Conservation (phyloP, 2,888 invertebrate species). For the Globia sparganii region DNA sequence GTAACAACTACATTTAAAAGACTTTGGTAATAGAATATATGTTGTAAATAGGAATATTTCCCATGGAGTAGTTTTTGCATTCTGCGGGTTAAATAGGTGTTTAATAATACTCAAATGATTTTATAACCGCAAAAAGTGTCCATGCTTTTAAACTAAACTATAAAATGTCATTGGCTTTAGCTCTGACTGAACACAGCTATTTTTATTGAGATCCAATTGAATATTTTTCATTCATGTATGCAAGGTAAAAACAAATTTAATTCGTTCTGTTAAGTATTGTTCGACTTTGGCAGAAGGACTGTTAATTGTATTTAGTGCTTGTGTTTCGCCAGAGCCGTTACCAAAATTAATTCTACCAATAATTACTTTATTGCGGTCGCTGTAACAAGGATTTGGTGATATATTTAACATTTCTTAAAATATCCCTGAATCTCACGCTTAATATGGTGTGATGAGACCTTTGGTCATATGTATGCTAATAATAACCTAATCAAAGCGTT, state of each 20-base stretch:
- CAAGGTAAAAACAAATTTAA: conserved; percentile 9
- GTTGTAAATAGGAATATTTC: conserved; percentile 71
- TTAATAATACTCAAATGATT: conserved; percentile 78
- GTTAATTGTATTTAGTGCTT: conserved; percentile 22
- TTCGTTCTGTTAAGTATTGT: conserved; percentile 6
- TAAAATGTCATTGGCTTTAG: conserved; percentile 64
- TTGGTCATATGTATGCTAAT: conserved; percentile 66
- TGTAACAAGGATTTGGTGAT: conserved; percentile 82
- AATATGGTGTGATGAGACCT: conserved; percentile 64
- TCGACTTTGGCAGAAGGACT: conserved; percentile 5
- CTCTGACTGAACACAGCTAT: conserved; percentile 54
- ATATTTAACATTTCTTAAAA: conserved; percentile 71
- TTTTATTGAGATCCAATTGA: not conserved
- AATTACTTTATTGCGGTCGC: conserved; percentile 78
- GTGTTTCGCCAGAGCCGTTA: conserved; percentile 60
- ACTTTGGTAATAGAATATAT: not conserved
- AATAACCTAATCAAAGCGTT: conserved; percentile 57
- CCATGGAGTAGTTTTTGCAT: conserved; percentile 36
- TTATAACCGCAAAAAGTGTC: conserved; percentile 67
- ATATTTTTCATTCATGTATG: not conserved
- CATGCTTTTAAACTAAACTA: conserved; percentile 81
- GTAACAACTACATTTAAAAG: not conserved
- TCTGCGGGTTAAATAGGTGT: conserved; percentile 72
- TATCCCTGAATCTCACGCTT: conserved; percentile 69
- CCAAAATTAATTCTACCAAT: conserved; percentile 75